A percentile compares a stretch with the other conserved stretches of the same genome.
phyloP scores from a whole-genome alignment of 1,140 invertebrate species.

The Spodoptera litura region DNA sequence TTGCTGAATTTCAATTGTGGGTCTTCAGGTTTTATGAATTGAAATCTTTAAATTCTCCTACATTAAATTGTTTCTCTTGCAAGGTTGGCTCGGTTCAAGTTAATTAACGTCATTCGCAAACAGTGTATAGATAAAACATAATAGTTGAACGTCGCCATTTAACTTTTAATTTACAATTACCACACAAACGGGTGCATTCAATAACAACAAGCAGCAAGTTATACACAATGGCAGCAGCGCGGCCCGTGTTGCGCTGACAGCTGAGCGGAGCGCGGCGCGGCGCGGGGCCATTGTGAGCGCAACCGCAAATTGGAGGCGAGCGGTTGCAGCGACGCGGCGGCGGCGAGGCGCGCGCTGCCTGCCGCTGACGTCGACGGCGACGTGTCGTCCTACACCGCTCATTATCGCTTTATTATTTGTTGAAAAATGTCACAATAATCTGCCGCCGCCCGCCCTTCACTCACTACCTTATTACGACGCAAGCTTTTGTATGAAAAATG shows the following conservation, averaged over 20 bases:
- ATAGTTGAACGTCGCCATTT: background rate
- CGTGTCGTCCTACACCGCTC: conserved; percentile 5
- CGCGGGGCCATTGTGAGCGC: conserved; percentile 36
- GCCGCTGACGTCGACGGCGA: conserved; percentile 24
- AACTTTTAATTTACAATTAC: background rate
- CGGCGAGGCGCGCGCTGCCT: conserved; percentile 14
- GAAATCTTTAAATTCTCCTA: too few species aligned
- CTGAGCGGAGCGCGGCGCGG: conserved; percentile 24
- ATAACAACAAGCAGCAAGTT: conserved; percentile 27
- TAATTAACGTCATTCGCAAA: too few species aligned
- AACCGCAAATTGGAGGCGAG: conserved; percentile 47
- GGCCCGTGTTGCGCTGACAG: conserved; percentile 40
- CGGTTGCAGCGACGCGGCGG: background rate
- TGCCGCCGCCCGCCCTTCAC: background rate
- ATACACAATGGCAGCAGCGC: conserved; percentile 24
- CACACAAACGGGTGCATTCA: conserved; percentile 12
- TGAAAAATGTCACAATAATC: conserved; percentile 33
- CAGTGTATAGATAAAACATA: background rate
- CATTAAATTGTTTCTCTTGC: too few species aligned
- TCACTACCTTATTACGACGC: conserved; percentile 1
- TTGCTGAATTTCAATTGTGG: too few species aligned
- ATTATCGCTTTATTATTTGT: conserved; percentile 46
- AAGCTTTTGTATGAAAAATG: conserved; percentile 22
- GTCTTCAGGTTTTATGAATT: too few species aligned
- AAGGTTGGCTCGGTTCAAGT: too few species aligned